These are phyloP conservation scores for Diachasma alloeum DNA, from an alignment of 1,140 invertebrate genomes.

Conservation along the genomic window DNA sequence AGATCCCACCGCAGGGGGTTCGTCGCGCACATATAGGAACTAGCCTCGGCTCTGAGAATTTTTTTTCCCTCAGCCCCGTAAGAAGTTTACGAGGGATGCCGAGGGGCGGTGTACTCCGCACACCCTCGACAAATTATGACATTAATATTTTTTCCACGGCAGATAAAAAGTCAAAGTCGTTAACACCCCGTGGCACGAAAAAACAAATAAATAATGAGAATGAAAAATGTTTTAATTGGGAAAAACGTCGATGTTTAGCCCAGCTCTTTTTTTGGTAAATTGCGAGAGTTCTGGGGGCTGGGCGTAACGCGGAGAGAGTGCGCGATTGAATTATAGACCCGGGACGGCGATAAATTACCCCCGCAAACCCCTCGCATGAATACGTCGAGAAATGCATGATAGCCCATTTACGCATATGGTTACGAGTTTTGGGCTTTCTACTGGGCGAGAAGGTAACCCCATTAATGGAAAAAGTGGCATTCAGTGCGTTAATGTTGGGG, in stretches of 20 bases:
- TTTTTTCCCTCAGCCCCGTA: not conserved
- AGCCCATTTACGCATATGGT: slow-evolving; percentile 50
- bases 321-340: slow-evolving; percentile 29
- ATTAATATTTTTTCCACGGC: slow-evolving; percentile 36
- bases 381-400: slow-evolving; percentile 42
- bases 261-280: not conserved
- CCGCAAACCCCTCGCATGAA: slow-evolving; percentile 38
- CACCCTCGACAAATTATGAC: slow-evolving; percentile 40
- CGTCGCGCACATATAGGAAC: not conserved
- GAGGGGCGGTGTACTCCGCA: slow-evolving; percentile 27
- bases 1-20: slow-evolving; percentile 38
- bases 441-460: not conserved
- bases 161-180: not conserved
- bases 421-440: slow-evolving; percentile 22
- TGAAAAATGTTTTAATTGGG: not conserved
- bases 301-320: slow-evolving; percentile 2
- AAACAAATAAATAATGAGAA: not conserved
- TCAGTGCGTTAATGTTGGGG: not conserved
- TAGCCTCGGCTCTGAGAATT: not conserved
- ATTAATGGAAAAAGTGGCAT: not conserved
- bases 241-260: not conserved
- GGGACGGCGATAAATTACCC: slow-evolving; percentile 43
- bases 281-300: slow-evolving; percentile 7
- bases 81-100: slow-evolving; percentile 18
- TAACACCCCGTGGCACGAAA: not conserved